These are phyloP conservation scores for Aporophyla nigra DNA, from an alignment of 2,888 invertebrate genomes.

Conservation along the genomic window DNA sequence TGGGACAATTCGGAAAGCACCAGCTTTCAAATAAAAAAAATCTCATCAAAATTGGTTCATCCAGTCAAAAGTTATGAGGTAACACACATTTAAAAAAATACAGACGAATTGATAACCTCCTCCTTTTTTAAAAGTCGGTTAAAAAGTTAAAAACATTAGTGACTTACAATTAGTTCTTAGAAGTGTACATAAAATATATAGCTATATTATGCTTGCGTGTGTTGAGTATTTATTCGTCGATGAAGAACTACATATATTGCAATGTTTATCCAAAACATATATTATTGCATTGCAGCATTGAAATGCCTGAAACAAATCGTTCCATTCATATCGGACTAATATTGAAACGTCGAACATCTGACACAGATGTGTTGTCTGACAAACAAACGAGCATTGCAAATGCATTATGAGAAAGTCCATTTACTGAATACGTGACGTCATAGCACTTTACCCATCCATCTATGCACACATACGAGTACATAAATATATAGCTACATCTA, in stretches of 20 bases:
- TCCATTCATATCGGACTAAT: constrained; percentile 29
- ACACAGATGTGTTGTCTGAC: constrained; percentile 53
- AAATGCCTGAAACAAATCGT: constrained; percentile 27
- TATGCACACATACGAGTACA: too few relatives aligned
- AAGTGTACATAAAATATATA: background rate
- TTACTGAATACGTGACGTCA: constrained; percentile 58
- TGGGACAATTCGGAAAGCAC: too few relatives aligned
- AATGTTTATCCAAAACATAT: background rate
- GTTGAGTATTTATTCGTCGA: background rate
- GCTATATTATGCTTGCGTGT: background rate
- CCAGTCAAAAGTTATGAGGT: too few relatives aligned
- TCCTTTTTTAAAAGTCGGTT: too few relatives aligned
- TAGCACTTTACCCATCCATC: background rate
- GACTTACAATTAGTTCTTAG: background rate
- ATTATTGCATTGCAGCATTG: background rate
- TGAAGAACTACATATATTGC: background rate
- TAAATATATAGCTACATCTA: too few relatives aligned
- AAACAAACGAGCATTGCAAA: constrained; percentile 58
- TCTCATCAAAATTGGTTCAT: too few relatives aligned
- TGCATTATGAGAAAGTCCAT: constrained; percentile 49
- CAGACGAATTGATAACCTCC: too few relatives aligned
- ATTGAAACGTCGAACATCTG: constrained; percentile 49
- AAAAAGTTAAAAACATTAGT: too few relatives aligned
- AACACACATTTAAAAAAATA: too few relatives aligned
- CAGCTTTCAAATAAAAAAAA: too few relatives aligned